Evolutionary conservation across 1,140 invertebrate genomes (phyloP).

Genomic region (Heliothis virescens): DNA sequence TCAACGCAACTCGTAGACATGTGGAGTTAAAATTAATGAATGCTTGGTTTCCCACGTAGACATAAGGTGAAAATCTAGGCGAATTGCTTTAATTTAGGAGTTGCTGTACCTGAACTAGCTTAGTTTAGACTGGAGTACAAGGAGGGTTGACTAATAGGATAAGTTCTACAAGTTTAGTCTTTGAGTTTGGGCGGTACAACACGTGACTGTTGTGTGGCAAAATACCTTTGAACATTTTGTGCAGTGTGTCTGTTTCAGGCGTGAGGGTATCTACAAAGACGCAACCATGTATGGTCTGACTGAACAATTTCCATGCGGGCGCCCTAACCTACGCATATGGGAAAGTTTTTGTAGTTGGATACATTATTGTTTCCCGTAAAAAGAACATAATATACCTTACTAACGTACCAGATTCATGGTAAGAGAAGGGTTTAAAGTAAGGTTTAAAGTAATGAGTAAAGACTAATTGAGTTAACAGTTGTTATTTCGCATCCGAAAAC

Average conservation of each 20-base stretch:
- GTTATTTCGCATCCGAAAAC: too few species aligned
- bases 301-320: too few species aligned
- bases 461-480: too few species aligned
- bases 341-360: too few species aligned
- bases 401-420: too few species aligned
- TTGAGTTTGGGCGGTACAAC: conserved; percentile 29
- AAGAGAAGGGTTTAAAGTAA: too few species aligned
- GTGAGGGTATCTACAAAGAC: too few species aligned
- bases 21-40: conserved; percentile 39
- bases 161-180: conserved; percentile 41
- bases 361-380: too few species aligned
- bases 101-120: conserved; percentile 37
- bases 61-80: conserved; percentile 34
- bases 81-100: conserved; percentile 37
- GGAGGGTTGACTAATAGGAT: conserved; percentile 41
- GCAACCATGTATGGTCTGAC: too few species aligned
- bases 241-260: background rate
- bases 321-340: too few species aligned
- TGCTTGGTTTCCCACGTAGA: conserved; percentile 11
- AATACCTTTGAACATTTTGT: conserved; percentile 5
- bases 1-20: conserved; percentile 2
- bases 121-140: conserved; percentile 39
- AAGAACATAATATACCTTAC: too few species aligned
- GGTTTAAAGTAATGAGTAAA: too few species aligned
- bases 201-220: conserved; percentile 28